Conservation (phyloP, 2,113 vertebrate genomes). For the Grallaria varia region DNA sequence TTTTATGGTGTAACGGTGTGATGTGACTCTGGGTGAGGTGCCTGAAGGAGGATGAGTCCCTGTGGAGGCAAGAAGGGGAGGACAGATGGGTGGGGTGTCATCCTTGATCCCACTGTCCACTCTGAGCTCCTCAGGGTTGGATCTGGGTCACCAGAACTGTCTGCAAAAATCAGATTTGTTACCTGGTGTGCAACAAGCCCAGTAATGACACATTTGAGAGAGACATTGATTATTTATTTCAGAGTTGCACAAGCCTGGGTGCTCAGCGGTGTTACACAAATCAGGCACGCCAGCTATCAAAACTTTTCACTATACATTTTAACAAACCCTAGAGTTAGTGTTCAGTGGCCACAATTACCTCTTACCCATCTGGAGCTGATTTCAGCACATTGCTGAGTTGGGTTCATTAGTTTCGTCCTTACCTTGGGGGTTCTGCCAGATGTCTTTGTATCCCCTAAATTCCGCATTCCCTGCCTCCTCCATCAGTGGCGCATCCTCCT, state of each 20-base stretch:
- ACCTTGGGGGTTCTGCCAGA: background rate
- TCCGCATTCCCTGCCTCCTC: background rate
- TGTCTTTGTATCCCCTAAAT: background rate
- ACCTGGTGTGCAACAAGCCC: background rate
- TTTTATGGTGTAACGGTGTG: background rate
- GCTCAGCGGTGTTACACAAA: background rate
- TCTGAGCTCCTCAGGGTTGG: too few relatives aligned
- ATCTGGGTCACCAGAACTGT: too few relatives aligned
- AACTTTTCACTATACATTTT: background rate
- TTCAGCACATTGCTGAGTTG: background rate
- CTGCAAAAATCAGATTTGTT: fast-evolving
- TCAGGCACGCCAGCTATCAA: background rate
- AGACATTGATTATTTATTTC: background rate
- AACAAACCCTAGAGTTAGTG: background rate
- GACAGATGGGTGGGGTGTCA: fast-evolving
- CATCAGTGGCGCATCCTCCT: background rate
- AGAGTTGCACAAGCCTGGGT: background rate
- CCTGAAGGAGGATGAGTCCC: background rate
- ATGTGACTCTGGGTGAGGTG: fast-evolving
- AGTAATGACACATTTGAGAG: background rate
- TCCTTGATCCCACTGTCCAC: background rate
- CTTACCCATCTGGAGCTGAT: background rate
- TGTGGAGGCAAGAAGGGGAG: background rate
- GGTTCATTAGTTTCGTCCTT: background rate
- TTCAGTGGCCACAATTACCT: background rate